Base-by-base conservation (phyloP, 2,113 vertebrate species). In the Regulus satrapa region DNA sequence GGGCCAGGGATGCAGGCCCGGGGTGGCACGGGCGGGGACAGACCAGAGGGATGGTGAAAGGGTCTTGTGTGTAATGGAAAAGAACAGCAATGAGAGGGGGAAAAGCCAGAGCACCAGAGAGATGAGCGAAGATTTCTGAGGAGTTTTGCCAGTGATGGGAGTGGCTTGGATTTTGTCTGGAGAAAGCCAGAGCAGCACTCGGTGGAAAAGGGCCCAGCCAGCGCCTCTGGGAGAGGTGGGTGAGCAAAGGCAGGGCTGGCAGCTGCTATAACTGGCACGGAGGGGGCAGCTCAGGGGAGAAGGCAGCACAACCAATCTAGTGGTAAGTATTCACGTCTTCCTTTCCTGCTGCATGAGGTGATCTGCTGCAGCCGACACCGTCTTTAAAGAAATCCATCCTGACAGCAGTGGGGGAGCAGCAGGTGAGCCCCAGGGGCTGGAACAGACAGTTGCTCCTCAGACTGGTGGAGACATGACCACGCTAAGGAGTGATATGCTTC, bases 381-480 rank as follows among this genome's bases (percentile, higher is more conserved):
- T 71, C 48, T 58, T 66, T 71, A 67, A 59, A 90, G 82, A 80
- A 92, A 81, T 86, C 74, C 75, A 49, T 45, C 25, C 25, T 64
- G 79, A 67, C 75, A 71, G 82, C 82, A 88, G 38, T 62, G 8
- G 81, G 87, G 74, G 62, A 96, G 93, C 81, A 83, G 85, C 93
- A 90, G 93, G 75, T 96, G 64, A 96, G 93, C 92, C 92, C 82
- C 63, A 90, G 79, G 86, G 94, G 43, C 68, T 94, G 81, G 55
- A 92, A 66, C 75, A 88, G 81, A 11, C 58, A 85, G 87, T 93
- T 95, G 59, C 48, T 90, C 52, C 40, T 86, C 76, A 89, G 85
- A 73, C 94, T 78, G 80, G 92, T 87, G 69, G 45, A 94, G 94
- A 91, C 91, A 87, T 81, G 88, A 95, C 83, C 63, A 17, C 5